phyloP scores from a whole-genome alignment of 2,888 invertebrate species.

The Cepaea hortensis region DNA sequence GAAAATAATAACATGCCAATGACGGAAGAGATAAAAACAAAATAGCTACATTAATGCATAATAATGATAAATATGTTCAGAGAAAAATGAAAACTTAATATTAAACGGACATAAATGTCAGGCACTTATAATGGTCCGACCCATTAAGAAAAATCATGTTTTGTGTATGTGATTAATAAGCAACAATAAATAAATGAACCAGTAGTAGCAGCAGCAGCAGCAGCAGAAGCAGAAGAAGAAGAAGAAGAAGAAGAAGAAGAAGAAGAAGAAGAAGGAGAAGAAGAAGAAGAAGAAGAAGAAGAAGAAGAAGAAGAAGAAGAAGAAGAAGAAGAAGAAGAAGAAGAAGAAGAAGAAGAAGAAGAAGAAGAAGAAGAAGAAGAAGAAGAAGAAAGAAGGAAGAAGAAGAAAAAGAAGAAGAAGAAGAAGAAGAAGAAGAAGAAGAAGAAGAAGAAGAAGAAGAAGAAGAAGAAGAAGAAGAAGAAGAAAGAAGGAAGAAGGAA shows the following conservation, averaged over 20 bases:
- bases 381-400: constrained; percentile 6
- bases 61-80: too few species aligned
- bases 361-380: background rate
- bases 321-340: background rate
- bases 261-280: background rate
- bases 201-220: too few species aligned
- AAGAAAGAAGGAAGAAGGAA: background rate
- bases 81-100: too few species aligned
- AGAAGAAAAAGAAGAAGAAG: constrained; percentile 32
- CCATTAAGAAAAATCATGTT: too few species aligned
- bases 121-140: too few species aligned
- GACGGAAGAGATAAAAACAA: too few species aligned
- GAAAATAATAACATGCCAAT: too few species aligned
- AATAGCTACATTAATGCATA: too few species aligned
- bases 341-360: background rate
- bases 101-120: too few species aligned
- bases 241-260: background rate
- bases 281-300: background rate
- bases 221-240: too few species aligned
- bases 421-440: constrained; percentile 36
- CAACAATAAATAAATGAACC: background rate
- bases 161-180: too few species aligned
- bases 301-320: background rate
- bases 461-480: constrained; percentile 8
- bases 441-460: constrained; percentile 26